Evolutionary conservation across 2,797 vertebrate genomes (phyloP).

Genomic region (Picus viridis): DNA sequence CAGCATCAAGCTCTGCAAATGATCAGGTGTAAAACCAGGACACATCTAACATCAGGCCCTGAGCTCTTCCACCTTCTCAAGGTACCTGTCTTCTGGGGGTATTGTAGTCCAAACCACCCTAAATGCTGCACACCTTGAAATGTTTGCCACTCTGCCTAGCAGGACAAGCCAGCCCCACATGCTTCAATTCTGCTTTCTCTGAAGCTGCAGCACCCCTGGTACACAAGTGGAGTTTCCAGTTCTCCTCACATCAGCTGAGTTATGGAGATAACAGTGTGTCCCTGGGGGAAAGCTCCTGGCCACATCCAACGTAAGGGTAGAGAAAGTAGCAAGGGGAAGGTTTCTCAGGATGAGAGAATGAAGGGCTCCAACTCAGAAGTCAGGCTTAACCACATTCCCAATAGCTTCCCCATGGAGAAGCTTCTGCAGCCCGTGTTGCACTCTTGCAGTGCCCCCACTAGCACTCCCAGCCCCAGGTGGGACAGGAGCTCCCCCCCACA

Average conservation of each 20-base stretch:
- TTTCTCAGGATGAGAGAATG: neutral
- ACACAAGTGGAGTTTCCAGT: neutral
- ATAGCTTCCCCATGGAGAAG: fast-evolving
- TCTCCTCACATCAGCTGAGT: neutral
- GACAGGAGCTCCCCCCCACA: neutral
- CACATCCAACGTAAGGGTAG: fast-evolving
- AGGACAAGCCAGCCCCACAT: neutral
- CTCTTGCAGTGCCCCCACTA: neutral
- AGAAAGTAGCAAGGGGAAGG: neutral
- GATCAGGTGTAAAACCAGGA: neutral
- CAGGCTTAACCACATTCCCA: neutral
- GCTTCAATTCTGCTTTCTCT: neutral
- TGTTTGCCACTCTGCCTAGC: neutral
- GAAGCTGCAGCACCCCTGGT: neutral
- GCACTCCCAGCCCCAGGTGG: fast-evolving
- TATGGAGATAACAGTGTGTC: fast-evolving
- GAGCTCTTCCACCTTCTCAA: neutral
- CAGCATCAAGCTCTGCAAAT: neutral
- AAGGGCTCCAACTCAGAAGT: neutral
- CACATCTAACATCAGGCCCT: neutral
- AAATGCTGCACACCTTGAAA: fast-evolving
- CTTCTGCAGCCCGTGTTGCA: neutral
- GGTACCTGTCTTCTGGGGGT: neutral
- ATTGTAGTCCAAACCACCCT: neutral
- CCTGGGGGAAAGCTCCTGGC: fast-evolving